Evolutionary conservation across 2,797 vertebrate species (phyloP), one percentile per base, ranked within the genome.

Genomic region (Jordanella pulchra): DNA sequence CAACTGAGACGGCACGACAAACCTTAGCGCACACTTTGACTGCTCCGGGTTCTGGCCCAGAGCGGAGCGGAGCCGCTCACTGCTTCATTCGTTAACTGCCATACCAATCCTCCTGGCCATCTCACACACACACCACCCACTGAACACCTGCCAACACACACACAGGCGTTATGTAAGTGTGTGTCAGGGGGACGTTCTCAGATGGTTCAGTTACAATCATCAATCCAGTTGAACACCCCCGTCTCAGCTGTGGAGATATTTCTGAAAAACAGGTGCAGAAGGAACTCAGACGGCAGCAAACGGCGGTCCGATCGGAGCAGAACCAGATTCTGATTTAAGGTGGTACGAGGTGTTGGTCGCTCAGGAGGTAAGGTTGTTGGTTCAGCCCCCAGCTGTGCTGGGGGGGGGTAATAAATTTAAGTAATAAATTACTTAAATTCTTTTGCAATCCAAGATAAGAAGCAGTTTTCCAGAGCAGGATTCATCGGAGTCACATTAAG

Each of bases 241-340:
- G 30, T 17, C 51, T 84, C 81, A 85, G 78, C 75, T 81, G 81
- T 71, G 47, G 55, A 72, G 68, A 69, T 70, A 64, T 84, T 79
- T 78, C 61, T 50, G 61, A 54, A 35, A 58, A 28, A 63, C 71
- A 71, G 65, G 65, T 80, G 32, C 58, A 61, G 32, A 61, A n/a
- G 3, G 51, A 25, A 53, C 51, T 23, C 53, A 14, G 53, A 54
- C 53, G 14, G 53, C 53, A 4, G 13, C 53, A 7, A 11, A 21
- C 18, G 17, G 21, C 21, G 21, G 18, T 7, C 21, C 35, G 15
- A 13, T 47, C 14, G 35, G n/a, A 53, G 23, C 51, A 53, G 51
- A 61, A 42, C 2, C 32, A 39, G 30, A 32, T 21, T 15, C 35
- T 7, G 5, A 5, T 39, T 39, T 39, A 39, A 39, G 35, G 5